Conservation (phyloP, 2,113 vertebrate genomes). For the Phylloscopus trochiloides region DNA sequence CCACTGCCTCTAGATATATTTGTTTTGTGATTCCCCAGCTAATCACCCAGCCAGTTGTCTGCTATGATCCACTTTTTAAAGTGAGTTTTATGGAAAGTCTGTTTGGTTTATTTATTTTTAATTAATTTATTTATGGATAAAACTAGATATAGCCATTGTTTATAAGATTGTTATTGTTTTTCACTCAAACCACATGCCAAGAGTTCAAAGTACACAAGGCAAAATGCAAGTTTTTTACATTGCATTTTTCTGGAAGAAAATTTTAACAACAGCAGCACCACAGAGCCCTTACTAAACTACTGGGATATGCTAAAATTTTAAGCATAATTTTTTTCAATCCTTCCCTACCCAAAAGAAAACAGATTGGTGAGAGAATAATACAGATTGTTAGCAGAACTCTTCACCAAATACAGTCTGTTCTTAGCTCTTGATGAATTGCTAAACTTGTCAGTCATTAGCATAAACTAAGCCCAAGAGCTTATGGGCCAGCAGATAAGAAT, state of each 20-base stretch:
- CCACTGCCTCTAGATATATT: background rate
- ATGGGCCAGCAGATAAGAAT: conserved; percentile 5
- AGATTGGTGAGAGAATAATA: background rate
- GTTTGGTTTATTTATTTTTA: background rate
- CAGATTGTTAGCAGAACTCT: conserved; percentile 18
- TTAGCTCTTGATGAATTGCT: conserved; percentile 9
- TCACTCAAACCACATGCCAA: background rate
- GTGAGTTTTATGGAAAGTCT: background rate
- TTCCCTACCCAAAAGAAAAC: background rate
- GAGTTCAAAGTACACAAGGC: background rate
- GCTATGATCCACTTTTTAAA: background rate
- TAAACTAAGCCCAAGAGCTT: conserved; percentile 25
- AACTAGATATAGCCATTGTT: background rate
- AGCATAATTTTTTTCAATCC: background rate
- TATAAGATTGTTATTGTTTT: background rate
- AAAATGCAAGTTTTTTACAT: background rate
- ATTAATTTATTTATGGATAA: background rate
- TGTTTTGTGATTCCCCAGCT: background rate
- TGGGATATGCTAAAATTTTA: background rate
- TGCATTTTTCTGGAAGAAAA: background rate
- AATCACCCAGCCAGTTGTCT: background rate
- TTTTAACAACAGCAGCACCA: background rate
- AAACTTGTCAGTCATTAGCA: conserved; percentile 41
- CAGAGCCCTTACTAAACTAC: background rate
- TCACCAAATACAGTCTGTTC: conserved; percentile 35